Conservation (phyloP, 2,888 invertebrate species). For the Leptopilina drosophilae region DNA sequence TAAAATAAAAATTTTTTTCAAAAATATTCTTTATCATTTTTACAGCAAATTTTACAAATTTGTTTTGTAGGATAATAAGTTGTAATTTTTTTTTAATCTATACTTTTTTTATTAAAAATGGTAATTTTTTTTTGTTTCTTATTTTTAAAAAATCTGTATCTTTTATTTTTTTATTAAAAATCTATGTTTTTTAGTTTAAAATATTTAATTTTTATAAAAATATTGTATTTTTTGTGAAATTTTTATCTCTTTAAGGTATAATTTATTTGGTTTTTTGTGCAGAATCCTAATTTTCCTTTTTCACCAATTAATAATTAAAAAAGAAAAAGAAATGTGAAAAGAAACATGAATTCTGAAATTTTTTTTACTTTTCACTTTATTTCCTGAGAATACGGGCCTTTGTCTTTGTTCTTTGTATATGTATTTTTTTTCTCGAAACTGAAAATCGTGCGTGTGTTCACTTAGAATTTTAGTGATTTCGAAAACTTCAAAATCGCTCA, state of each 20-base stretch:
- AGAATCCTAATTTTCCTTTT: conserved; percentile 7
- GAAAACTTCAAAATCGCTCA: conserved; percentile 55
- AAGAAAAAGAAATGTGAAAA: conserved; percentile 29
- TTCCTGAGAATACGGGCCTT: conserved; percentile 76
- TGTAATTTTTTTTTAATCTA: not conserved
- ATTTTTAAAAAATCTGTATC: not conserved
- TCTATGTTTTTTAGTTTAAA: not conserved
- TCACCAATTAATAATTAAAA: not conserved
- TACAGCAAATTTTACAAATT: not conserved
- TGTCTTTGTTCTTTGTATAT: conserved; percentile 26
- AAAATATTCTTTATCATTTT: not conserved
- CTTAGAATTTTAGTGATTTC: conserved; percentile 47
- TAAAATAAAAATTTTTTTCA: too few relatives aligned
- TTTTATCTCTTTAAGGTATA: not conserved
- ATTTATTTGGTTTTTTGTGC: conserved; percentile 1
- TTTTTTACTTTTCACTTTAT: conserved; percentile 38
- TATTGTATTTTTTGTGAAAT: too few relatives aligned
- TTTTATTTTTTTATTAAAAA: too few relatives aligned
- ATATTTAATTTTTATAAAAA: conserved; percentile 6
- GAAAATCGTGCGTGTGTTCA: conserved; percentile 71
- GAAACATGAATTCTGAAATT: conserved; percentile 47
- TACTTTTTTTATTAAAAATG: not conserved
- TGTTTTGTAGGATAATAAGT: not conserved
- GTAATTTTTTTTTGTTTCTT: not conserved
- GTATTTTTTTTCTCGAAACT: conserved; percentile 21